Percentiles rank a stretch among this genome's conserved stretches.
Evolutionary conservation across 1,140 invertebrate genomes (phyloP).

Genomic region (Aphis craccivora): DNA sequence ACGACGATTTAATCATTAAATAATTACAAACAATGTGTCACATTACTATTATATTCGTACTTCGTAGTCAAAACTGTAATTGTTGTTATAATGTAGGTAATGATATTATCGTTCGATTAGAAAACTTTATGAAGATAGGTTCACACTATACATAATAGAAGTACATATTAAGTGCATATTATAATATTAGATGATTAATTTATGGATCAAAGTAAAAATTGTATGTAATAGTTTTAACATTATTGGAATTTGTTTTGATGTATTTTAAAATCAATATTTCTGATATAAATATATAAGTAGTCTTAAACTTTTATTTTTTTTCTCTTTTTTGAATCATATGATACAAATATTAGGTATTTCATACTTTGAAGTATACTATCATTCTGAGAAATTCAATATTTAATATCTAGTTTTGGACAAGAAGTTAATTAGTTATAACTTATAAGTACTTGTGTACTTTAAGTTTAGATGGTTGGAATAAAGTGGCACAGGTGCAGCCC

Average conservation of each 20-base stretch:
- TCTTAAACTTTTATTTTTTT: not conserved
- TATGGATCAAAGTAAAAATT: not conserved
- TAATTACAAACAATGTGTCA: not conserved
- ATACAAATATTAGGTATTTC: not conserved
- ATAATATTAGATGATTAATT: too few relatives aligned
- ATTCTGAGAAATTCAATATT: not conserved
- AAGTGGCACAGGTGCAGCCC: not conserved
- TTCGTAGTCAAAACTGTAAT: not conserved
- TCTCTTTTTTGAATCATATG: not conserved
- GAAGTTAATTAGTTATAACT: not conserved
- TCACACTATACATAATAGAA: not conserved
- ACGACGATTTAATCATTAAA: not conserved
- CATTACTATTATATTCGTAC: not conserved
- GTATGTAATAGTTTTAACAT: not conserved
- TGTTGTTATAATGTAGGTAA: not conserved
- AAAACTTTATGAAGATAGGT: not conserved
- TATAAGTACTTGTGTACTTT: not conserved
- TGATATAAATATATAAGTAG: not conserved
- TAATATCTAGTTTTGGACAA: not conserved
- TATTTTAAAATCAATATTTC: too few relatives aligned
- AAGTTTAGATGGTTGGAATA: not conserved
- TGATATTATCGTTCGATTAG: not conserved
- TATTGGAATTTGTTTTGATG: not conserved
- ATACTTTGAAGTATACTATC: not conserved
- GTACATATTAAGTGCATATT: too few relatives aligned